These are phyloP conservation scores for Glareola pratincola DNA, from an alignment of 2,113 vertebrate genomes.

Conservation along the genomic window DNA sequence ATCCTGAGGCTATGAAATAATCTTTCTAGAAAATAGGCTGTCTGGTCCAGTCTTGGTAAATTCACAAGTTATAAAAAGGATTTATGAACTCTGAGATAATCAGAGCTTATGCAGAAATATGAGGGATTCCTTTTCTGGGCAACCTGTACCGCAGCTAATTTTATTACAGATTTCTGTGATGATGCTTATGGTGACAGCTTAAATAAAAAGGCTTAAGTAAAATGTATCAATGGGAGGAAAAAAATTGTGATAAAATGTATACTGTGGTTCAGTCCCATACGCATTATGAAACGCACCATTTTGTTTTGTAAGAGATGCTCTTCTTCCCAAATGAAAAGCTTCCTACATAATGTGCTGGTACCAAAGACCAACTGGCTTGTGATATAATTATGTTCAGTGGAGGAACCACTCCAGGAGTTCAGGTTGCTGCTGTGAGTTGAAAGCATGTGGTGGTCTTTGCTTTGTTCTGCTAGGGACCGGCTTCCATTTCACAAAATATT, in stretches of 20 bases:
- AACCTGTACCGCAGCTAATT: neutral
- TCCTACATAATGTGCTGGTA: neutral
- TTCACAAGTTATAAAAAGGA: constrained; percentile 3
- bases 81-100: neutral
- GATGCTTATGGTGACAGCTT: neutral
- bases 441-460: neutral
- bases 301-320: neutral
- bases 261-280: neutral
- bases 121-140: neutral
- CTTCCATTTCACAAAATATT: neutral
- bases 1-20: neutral
- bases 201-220: neutral
- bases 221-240: neutral
- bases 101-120: neutral
- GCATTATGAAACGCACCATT: fast-evolving
- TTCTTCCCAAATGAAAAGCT: neutral
- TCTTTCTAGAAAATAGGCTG: neutral
- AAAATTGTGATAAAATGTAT: neutral
- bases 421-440: neutral
- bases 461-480: neutral
- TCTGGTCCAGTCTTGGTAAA: neutral
- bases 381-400: neutral
- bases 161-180: neutral
- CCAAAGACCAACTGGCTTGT: neutral
- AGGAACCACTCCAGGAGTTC: neutral